These are phyloP conservation scores for Galeruca laticollis DNA, from an alignment of 2,888 invertebrate genomes.

Conservation along the genomic window DNA sequence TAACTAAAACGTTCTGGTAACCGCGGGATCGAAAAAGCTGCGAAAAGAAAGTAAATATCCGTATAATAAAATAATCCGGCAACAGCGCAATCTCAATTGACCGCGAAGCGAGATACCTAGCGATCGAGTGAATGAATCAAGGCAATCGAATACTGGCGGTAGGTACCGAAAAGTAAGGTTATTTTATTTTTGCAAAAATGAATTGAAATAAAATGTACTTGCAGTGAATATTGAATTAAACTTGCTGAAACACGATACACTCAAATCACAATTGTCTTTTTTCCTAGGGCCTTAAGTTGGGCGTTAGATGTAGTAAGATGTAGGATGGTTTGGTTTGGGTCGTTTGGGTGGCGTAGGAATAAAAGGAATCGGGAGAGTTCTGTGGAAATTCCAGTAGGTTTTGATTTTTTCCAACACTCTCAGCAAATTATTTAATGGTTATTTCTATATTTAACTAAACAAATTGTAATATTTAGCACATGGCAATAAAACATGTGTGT, in stretches of 20 bases:
- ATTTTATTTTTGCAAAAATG: slow-evolving; percentile 1
- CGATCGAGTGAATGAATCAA: background rate
- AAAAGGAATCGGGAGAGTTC: no score
- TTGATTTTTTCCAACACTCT: no score
- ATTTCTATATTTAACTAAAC: no score
- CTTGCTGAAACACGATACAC: slow-evolving; percentile 5
- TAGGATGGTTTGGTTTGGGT: background rate
- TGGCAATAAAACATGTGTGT: no score
- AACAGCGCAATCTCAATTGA: slow-evolving; percentile 9
- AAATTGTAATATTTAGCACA: no score
- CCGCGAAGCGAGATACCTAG: background rate
- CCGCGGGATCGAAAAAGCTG: background rate
- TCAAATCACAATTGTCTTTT: background rate
- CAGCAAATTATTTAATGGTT: no score
- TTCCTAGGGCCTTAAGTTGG: background rate
- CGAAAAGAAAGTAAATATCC: background rate
- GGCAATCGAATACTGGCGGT: background rate
- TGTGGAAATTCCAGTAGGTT: no score
- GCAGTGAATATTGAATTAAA: slow-evolving; percentile 5
- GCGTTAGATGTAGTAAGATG: background rate
- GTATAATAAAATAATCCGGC: slow-evolving; percentile 3
- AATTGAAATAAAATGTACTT: slow-evolving; percentile 8
- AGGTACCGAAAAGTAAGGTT: background rate
- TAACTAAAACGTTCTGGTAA: background rate
- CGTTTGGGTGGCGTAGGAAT: no score